phyloP scores from a whole-genome alignment of 2,888 invertebrate species.

The Calameuta filiformis region DNA sequence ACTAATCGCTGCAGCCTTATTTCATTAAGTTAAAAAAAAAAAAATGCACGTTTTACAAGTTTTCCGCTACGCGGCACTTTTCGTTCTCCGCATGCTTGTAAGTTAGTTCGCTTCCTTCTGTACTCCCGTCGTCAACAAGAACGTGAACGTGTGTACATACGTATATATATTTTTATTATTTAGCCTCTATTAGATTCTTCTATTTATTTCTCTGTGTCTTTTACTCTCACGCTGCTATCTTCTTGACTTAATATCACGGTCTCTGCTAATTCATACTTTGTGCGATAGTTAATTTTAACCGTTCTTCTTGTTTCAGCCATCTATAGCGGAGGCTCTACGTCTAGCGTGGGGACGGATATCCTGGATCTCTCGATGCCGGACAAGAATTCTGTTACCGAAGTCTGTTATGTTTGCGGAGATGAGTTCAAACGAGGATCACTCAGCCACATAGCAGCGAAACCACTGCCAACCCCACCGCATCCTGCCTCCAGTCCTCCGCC shows the following conservation, averaged over 20 bases:
- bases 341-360: constrained; percentile 82
- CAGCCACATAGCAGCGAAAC: constrained; percentile 75
- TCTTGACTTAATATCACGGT: constrained; percentile 11
- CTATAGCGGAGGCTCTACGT: constrained; percentile 61
- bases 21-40: constrained; percentile 30
- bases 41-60: not conserved
- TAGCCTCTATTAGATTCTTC: not conserved
- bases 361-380: constrained; percentile 92
- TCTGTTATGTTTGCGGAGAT: constrained; percentile 91
- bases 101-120: not conserved
- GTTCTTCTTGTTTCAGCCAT: constrained; percentile 46
- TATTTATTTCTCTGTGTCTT: not conserved
- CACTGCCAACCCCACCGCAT: constrained; percentile 64
- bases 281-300: not conserved
- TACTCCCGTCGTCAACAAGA: not conserved
- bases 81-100: not conserved
- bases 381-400: constrained; percentile 90
- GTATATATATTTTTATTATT: not conserved
- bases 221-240: not conserved
- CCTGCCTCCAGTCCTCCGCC: constrained; percentile 64
- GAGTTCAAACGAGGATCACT: constrained; percentile 87
- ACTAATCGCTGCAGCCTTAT: constrained; percentile 39
- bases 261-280: constrained; percentile 26
- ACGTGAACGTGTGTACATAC: not conserved
- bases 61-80: constrained; percentile 2